Conservation (phyloP, 2,888 invertebrate genomes). For the Brachypalpus laphriformis region DNA sequence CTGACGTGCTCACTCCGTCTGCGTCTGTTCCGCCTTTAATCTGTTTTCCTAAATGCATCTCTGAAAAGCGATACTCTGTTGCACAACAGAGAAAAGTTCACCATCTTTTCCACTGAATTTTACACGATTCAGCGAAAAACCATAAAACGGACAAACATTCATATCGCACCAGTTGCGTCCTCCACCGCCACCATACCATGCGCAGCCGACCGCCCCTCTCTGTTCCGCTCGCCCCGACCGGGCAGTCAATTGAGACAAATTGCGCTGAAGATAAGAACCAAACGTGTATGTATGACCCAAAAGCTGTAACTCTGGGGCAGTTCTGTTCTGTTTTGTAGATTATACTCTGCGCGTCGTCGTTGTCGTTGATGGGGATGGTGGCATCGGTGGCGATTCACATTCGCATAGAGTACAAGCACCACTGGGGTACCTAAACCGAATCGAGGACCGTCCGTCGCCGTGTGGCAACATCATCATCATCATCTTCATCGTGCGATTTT, state of each 20-base stretch:
- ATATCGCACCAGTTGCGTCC: constrained; percentile 50
- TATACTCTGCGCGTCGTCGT: constrained; percentile 23
- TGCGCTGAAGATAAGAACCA: constrained; percentile 66
- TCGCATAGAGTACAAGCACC: background rate
- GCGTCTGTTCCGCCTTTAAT: background rate
- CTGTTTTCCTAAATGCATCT: constrained; percentile 7
- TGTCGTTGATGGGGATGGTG: background rate
- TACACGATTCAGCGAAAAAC: constrained; percentile 52
- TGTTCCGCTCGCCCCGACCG: background rate
- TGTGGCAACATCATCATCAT: constrained; percentile 63
- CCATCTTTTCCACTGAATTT: constrained; percentile 44
- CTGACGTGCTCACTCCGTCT: background rate
- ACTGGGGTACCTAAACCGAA: constrained; percentile 20
- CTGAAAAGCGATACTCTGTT: constrained; percentile 28
- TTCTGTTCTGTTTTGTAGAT: constrained; percentile 52
- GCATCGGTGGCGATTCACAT: constrained; percentile 5
- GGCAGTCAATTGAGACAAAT: constrained; percentile 70
- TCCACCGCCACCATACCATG: background rate
- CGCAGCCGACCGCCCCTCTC: background rate
- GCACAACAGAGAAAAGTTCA: constrained; percentile 26
- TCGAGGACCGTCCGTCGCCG: constrained; percentile 46
- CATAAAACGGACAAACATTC: constrained; percentile 53
- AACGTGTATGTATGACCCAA: constrained; percentile 59
- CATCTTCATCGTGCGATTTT: constrained; percentile 61
- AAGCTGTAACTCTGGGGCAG: constrained; percentile 49